Conservation (phyloP, 2,797 vertebrate species). For the Xiphophorus birchmanni region DNA sequence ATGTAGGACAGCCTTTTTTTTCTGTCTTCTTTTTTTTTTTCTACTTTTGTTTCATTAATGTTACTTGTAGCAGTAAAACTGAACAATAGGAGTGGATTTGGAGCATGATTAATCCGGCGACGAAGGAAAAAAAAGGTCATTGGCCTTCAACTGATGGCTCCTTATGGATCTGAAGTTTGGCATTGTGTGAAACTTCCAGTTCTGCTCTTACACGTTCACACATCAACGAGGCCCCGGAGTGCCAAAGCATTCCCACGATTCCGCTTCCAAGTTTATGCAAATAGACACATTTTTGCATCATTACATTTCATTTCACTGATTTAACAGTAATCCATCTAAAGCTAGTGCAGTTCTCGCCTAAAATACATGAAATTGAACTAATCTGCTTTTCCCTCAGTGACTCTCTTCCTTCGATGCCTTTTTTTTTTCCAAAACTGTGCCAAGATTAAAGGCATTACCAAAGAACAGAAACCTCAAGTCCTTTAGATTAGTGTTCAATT, state of each 20-base stretch:
- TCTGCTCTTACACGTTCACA: slow-evolving; percentile 5
- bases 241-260: slow-evolving; percentile 20
- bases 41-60: slow-evolving; percentile 82
- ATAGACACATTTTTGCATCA: slow-evolving; percentile 56
- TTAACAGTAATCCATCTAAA: slow-evolving; percentile 77
- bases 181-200: slow-evolving; percentile 43
- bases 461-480: slow-evolving; percentile 77
- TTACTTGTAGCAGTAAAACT: slow-evolving; percentile 62
- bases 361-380: slow-evolving; percentile 80
- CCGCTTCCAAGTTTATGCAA: slow-evolving; percentile 44
- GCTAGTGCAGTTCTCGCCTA: slow-evolving; percentile 69
- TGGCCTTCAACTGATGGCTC: slow-evolving; percentile 47
- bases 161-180: slow-evolving; percentile 42
- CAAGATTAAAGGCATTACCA: slow-evolving; percentile 82
- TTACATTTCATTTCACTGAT: slow-evolving; percentile 73
- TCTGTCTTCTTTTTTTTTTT: slow-evolving; percentile 44
- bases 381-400: slow-evolving; percentile 76
- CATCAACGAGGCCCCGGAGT: background rate
- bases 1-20: slow-evolving; percentile 80
- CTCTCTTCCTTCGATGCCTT: slow-evolving; percentile 61
- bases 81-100: slow-evolving; percentile 76
- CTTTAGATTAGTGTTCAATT: slow-evolving; percentile 81
- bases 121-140: slow-evolving; percentile 45
- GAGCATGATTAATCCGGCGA: slow-evolving; percentile 75
- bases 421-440: slow-evolving; percentile 67